phyloP scores from a whole-genome alignment of 1,140 invertebrate species.

The Artemia franciscana region DNA sequence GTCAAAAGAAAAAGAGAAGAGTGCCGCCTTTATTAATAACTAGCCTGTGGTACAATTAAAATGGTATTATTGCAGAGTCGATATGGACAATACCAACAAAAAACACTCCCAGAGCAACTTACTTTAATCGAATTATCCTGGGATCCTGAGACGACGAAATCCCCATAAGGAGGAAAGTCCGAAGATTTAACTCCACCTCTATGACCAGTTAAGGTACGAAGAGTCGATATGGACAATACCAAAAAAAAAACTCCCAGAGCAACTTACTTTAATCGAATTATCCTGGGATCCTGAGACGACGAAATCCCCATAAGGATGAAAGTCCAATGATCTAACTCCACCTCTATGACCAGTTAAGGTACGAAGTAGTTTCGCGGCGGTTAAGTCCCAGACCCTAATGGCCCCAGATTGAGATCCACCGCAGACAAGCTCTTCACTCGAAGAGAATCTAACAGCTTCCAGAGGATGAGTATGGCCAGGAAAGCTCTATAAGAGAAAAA shows the following conservation, averaged over 20 bases:
- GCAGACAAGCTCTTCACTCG: conserved; percentile 81
- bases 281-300: conserved; percentile 78
- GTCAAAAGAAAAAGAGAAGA: too few relatives aligned
- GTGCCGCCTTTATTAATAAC: too few relatives aligned
- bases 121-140: conserved; percentile 67
- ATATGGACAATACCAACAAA: too few relatives aligned
- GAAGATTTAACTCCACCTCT: conserved; percentile 67
- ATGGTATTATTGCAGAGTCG: too few relatives aligned
- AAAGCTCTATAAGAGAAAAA: conserved; percentile 40
- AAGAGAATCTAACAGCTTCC: conserved; percentile 80
- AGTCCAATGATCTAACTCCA: conserved; percentile 71
- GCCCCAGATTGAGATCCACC: conserved; percentile 79
- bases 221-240: too few relatives aligned
- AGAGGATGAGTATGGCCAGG: conserved; percentile 77
- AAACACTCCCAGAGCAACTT: too few relatives aligned
- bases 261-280: conserved; percentile 47
- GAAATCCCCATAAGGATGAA: conserved; percentile 88
- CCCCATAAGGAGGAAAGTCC: conserved; percentile 90
- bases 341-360: conserved; percentile 82
- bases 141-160: conserved; percentile 77
- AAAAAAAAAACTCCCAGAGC: too few relatives aligned
- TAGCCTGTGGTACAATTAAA: too few relatives aligned
- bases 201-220: conserved; percentile 77
- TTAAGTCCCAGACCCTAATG: conserved; percentile 78
- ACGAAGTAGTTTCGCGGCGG: conserved; percentile 67